phyloP scores from a whole-genome alignment of 2,797 vertebrate genomes.

The Trematocara caparti region DNA sequence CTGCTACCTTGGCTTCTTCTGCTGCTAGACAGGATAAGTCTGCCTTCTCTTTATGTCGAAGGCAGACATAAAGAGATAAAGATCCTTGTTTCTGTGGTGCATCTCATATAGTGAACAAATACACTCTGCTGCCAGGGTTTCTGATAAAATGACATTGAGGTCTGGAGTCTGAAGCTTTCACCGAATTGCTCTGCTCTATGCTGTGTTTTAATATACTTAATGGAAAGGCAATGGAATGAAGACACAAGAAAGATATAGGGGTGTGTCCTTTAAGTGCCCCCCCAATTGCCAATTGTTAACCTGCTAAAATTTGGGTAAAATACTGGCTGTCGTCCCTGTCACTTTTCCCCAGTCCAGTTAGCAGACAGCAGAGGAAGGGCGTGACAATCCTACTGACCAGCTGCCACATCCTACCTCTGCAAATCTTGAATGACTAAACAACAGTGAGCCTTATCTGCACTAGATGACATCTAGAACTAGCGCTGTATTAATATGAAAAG shows the following conservation, averaged over 20 bases:
- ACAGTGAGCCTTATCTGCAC: background rate
- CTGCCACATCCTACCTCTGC: background rate
- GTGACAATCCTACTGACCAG: background rate
- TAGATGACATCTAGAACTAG: background rate
- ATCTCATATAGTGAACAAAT: conserved; percentile 8
- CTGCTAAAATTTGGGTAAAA: background rate
- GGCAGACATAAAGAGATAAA: background rate
- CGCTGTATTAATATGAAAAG: background rate
- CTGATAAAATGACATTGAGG: background rate
- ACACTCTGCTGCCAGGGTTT: background rate
- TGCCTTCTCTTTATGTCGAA: background rate
- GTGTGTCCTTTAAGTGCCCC: background rate
- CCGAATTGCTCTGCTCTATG: background rate
- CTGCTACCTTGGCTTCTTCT: background rate
- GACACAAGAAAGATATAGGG: background rate
- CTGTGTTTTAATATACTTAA: background rate
- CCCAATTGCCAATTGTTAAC: background rate
- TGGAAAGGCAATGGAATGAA: background rate
- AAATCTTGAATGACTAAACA: background rate
- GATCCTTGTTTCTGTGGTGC: background rate
- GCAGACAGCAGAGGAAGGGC: background rate
- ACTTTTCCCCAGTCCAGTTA: background rate
- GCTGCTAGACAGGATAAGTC: background rate
- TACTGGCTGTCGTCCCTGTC: background rate
- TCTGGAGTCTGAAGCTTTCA: background rate